Evolutionary conservation across 2,888 invertebrate species (phyloP), one percentile per base, ranked within the genome.

Genomic region (Villa cingulata): DNA sequence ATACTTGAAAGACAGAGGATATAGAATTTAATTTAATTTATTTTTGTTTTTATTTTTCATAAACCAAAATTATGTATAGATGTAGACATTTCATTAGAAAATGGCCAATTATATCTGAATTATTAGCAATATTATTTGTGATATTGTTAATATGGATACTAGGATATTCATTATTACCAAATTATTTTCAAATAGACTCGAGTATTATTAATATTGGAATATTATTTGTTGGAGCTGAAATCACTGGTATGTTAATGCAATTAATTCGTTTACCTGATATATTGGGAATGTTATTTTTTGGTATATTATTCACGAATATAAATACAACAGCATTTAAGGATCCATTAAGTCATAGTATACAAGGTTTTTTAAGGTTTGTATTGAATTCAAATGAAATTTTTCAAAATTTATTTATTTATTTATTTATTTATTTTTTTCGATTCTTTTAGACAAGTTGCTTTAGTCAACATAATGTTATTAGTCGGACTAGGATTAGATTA

Each of bases 401-500:
- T 42, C 34, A 38, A 43, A 43, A 42, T 47, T 43, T 18, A 41
- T 37, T 41, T 19, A 39, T 14, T 36, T n/a, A 10, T 34, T 34
- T 45, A 34, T 20, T 17, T 20, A 1, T 41, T 18, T 19, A 34
- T 36, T 17, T 46, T 17, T 29, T 44, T 46, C 27, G n/a, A 32
- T 44, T 41, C 49, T 41, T 61, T 62, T 59, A 78, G 80, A 58
- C 75, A 74, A 61, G 62, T 77, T 54, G 80, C 81, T 5, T 62
- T 81, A 56, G 75, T 76, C 12, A 75, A 80, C 53, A 81, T 81
- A 48, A 71, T 81, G 62, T 66, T 77, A 16, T 68, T 80, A 51
- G 81, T 80, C 45, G 81, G 81, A 1, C 62, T 81, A 17, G 79
- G 80, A 1, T 65, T 81, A 18, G 78, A 81, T 60, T 74, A 76